Evolutionary conservation across 2,888 invertebrate species (phyloP).

Genomic region (Pseudococcus viburni): DNA sequence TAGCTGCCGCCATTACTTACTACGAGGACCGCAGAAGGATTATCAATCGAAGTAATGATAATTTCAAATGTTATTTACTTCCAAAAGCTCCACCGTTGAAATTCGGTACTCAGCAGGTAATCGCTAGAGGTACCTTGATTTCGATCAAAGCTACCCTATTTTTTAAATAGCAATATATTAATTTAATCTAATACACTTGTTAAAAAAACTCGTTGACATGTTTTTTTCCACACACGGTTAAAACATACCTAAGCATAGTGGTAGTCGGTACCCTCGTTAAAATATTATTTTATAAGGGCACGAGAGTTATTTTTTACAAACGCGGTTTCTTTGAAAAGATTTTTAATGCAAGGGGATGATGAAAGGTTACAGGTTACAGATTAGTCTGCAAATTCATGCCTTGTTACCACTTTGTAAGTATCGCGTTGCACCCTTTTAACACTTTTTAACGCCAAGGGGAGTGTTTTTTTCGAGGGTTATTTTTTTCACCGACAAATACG

Average conservation of each 20-base stretch:
- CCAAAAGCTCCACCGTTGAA: no score
- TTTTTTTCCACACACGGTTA: neutral
- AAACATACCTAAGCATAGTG: neutral
- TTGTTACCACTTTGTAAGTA: constrained; percentile 64
- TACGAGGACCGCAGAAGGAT: no score
- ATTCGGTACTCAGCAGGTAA: no score
- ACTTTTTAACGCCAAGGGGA: constrained; percentile 65
- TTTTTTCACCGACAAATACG: constrained; percentile 58
- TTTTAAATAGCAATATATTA: neutral
- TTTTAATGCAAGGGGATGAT: constrained; percentile 62
- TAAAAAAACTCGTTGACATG: constrained; percentile 10
- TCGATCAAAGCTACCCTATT: neutral
- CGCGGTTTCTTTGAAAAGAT: constrained; percentile 61
- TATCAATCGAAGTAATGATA: no score
- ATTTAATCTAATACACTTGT: neutral
- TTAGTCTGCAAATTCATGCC: constrained; percentile 66
- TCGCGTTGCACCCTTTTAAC: constrained; percentile 64
- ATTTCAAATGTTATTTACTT: no score
- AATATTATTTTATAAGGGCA: constrained; percentile 51
- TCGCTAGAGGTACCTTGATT: neutral
- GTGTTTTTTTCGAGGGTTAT: constrained; percentile 59
- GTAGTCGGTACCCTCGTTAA: constrained; percentile 6
- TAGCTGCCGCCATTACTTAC: no score
- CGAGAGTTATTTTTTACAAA: constrained; percentile 43
- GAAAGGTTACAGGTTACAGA: constrained; percentile 66